Evolutionary conservation across 1,140 invertebrate genomes (phyloP).

Genomic region (Drosophila bocki): DNA sequence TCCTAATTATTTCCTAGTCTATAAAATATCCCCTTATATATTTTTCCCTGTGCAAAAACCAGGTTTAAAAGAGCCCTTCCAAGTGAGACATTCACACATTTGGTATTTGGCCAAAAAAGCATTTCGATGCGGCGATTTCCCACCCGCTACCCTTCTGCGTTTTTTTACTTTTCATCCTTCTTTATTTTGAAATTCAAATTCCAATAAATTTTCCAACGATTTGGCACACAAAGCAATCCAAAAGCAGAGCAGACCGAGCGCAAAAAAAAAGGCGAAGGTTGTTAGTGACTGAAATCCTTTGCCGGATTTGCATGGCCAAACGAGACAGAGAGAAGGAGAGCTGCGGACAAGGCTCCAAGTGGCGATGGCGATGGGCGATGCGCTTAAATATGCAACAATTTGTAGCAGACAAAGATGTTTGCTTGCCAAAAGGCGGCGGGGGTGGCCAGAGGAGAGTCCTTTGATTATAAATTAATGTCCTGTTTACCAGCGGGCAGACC

Average conservation of each 20-base stretch:
- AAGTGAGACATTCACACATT: slow-evolving; percentile 57
- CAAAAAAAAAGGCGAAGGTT: slow-evolving; percentile 16
- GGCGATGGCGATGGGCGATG: slow-evolving; percentile 9
- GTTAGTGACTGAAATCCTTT: slow-evolving; percentile 44
- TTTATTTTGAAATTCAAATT: slow-evolving; percentile 82
- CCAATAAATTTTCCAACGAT: slow-evolving; percentile 83
- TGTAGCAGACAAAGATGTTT: slow-evolving; percentile 73
- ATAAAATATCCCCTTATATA: background rate
- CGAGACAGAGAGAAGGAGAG: slow-evolving; percentile 2
- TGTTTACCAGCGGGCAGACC: slow-evolving; percentile 52
- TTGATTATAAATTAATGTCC: slow-evolving; percentile 79
- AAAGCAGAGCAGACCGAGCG: slow-evolving; percentile 6
- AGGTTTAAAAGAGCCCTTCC: background rate
- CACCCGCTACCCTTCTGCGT: background rate
- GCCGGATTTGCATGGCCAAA: slow-evolving; percentile 62
- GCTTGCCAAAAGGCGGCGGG: slow-evolving; percentile 20
- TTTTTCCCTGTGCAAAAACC: slow-evolving; percentile 17
- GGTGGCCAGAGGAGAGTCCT: slow-evolving; percentile 17
- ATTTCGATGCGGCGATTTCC: slow-evolving; percentile 75
- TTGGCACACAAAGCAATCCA: slow-evolving; percentile 74
- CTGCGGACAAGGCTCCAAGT: slow-evolving; percentile 29
- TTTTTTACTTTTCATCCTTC: slow-evolving; percentile 1
- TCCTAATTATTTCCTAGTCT: background rate
- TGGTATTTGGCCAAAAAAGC: slow-evolving; percentile 71
- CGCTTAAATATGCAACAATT: slow-evolving; percentile 78